Conservation (phyloP, 2,797 vertebrate genomes). For the Otolemur crassicaudatus region DNA sequence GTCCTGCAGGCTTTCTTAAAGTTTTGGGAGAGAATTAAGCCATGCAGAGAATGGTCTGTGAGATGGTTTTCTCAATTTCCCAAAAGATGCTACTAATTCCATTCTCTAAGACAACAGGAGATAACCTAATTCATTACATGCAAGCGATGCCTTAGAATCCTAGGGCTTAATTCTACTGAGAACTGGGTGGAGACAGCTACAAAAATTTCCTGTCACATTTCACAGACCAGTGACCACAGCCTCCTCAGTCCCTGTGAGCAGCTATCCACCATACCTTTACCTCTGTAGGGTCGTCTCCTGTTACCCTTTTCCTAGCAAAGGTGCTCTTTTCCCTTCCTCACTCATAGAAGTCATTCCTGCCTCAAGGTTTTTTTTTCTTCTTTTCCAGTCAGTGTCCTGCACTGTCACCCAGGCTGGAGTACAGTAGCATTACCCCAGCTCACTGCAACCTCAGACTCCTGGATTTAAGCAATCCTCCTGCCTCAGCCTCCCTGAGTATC, state of each 20-base stretch:
- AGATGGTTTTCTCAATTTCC: background rate
- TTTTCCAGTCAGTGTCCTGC: background rate
- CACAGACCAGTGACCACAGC: background rate
- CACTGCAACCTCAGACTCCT: background rate
- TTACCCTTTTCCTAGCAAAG: background rate
- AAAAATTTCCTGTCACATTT: slow-evolving; percentile 21
- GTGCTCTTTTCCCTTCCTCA: background rate
- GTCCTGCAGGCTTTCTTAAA: background rate
- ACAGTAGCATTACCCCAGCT: background rate
- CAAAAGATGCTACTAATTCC: background rate
- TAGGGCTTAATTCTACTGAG: background rate
- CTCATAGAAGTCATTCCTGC: background rate
- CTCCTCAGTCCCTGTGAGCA: background rate
- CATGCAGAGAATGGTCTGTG: background rate
- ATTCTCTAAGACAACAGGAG: background rate
- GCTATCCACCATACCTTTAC: background rate
- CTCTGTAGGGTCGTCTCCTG: background rate
- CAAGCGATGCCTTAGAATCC: background rate
- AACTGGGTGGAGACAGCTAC: background rate
- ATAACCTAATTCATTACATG: background rate
- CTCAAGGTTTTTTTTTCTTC: background rate
- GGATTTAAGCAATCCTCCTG: background rate
- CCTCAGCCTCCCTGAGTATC: background rate
- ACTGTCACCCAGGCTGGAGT: background rate
- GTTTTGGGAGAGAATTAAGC: background rate